Base-by-base conservation (phyloP, 2,797 vertebrate genomes). In the Arctocebus calabarensis region DNA sequence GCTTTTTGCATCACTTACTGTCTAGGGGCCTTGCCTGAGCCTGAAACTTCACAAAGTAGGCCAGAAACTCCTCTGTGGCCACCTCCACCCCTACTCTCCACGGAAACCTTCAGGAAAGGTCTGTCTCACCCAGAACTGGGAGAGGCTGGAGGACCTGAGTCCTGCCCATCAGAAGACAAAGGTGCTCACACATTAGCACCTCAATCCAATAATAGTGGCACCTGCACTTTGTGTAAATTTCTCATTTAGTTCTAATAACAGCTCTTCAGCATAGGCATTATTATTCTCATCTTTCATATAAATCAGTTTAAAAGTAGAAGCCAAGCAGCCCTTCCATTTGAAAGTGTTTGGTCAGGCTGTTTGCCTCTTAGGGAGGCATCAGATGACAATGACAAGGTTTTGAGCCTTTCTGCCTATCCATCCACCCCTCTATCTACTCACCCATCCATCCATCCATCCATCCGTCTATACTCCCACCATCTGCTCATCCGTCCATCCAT, bases 271-370 rank as follows among this genome's bases (percentile, higher is more conserved):
- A 20, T 14, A 79, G 27, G 19, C 62, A 40, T 68, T 79, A 43
- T 40, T 93, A 78, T 90, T 62, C 22, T 40, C 66, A 7, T 77
- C 82, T 57, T 84, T 90, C 29, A 0, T 70, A 40, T 87, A 29
- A 29, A 85, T 88, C 19, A 40, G 19, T 83, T 97, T 94, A 62
- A 66, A 95, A 96, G 74, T 90, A 77, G 55, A 93, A 13, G n/a
- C 34, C 62, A 94, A 90, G 25, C 13, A 81, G 68, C 32, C 11
- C 87, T 84, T 92, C 61, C 73, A 78, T 94, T 90, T 94, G 70
- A 94, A 84, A 95, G 71, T 75, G 57, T 86, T 62, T 74, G n/a
- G 55, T 84, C 64, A 84, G 52, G n/a, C 20, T 70, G 17, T 89
- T 32, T 91, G 37, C 45, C 14, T 86, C 40, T 27, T 20, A 45